phyloP scores from a whole-genome alignment of 2,888 invertebrate genomes.

The Xanthia togata region DNA sequence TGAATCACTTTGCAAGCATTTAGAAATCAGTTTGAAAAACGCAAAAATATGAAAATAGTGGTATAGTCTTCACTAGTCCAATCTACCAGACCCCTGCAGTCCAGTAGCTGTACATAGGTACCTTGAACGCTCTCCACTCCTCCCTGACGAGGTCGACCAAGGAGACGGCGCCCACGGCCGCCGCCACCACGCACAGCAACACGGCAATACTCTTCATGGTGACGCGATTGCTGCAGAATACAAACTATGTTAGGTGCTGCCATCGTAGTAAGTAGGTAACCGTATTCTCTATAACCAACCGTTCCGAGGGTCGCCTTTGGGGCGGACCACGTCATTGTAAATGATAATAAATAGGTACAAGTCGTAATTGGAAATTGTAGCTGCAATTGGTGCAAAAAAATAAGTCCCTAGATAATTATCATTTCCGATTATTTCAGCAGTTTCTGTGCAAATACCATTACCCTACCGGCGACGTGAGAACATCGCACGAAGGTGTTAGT shows the following conservation, averaged over 20 bases:
- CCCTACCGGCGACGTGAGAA: background rate
- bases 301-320: background rate
- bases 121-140: conserved; percentile 95
- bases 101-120: conserved; percentile 76
- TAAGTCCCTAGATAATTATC: background rate
- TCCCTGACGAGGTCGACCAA: conserved; percentile 93
- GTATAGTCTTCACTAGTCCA: background rate
- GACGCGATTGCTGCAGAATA: conserved; percentile 21
- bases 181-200: conserved; percentile 86
- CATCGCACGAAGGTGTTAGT: too few species aligned
- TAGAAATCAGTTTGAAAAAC: background rate
- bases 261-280: too few species aligned
- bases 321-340: background rate
- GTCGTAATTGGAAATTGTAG: too few species aligned
- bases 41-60: background rate
- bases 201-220: conserved; percentile 79
- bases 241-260: conserved; percentile 1
- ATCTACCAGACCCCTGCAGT: background rate
- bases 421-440: background rate
- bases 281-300: background rate
- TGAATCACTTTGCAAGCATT: background rate
- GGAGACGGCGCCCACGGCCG: conserved; percentile 92
- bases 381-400: too few species aligned
- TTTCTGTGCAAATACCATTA: background rate
- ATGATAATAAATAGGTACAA: too few species aligned